Evolutionary conservation across 2,113 vertebrate species (phyloP).

Genomic region (Cryptomyrus ogoouensis): DNA sequence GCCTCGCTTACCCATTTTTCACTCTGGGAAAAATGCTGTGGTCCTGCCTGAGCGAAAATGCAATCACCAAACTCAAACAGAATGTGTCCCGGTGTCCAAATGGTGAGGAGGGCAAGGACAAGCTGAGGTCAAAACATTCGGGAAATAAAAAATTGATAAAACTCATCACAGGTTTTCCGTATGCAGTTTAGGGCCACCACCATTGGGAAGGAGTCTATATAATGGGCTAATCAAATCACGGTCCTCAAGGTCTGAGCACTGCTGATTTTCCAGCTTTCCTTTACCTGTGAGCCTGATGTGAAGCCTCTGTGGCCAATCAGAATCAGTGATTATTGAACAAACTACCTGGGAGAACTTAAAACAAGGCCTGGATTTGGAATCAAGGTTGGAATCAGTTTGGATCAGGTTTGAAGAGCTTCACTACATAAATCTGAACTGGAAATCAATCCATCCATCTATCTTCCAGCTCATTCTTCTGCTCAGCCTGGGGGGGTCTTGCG

Average conservation of each 20-base stretch:
- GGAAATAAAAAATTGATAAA: neutral
- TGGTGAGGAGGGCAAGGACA: neutral
- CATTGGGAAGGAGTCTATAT: neutral
- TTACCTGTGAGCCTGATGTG: neutral
- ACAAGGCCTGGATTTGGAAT: neutral
- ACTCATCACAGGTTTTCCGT: neutral
- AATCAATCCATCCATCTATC: neutral
- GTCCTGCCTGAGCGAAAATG: slow-evolving; percentile 1
- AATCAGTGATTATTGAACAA: neutral
- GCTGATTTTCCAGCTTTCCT: neutral
- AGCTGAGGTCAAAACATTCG: neutral
- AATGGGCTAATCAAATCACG: neutral
- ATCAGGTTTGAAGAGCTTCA: neutral
- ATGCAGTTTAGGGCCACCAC: neutral
- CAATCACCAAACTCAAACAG: neutral
- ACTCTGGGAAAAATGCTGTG: neutral
- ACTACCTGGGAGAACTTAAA: neutral
- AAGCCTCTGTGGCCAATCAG: neutral
- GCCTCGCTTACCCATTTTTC: neutral
- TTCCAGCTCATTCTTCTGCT: neutral
- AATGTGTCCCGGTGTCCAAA: neutral
- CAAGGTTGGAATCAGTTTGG: neutral
- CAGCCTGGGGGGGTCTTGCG: neutral
- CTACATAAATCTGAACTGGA: neutral
- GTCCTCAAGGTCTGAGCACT: neutral